These are phyloP conservation scores for Triplophysa bombifrons DNA, from an alignment of 2,797 vertebrate genomes.

Conservation along the genomic window DNA sequence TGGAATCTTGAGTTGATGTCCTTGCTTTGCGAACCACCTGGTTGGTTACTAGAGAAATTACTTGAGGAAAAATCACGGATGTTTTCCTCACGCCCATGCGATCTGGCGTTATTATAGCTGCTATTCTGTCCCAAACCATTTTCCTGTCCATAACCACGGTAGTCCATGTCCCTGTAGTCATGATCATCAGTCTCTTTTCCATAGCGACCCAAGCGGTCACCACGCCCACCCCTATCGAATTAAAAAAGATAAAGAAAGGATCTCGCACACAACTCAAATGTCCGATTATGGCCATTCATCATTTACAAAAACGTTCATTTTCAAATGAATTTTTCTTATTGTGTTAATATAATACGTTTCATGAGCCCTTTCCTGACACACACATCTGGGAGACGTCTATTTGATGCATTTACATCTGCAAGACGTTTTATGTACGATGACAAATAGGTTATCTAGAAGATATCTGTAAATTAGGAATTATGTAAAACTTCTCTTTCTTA, in stretches of 20 bases:
- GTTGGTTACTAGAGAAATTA: slow-evolving; percentile 57
- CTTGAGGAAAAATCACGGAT: slow-evolving; percentile 62
- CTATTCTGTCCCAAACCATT: slow-evolving; percentile 28
- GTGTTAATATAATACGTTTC: no score
- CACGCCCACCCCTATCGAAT: slow-evolving; percentile 79
- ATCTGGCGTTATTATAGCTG: slow-evolving; percentile 48
- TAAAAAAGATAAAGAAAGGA: neutral
- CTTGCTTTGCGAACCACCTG: slow-evolving; percentile 59
- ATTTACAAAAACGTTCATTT: no score
- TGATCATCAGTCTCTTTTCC: slow-evolving; percentile 79
- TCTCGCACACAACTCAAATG: no score
- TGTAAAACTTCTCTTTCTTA: no score
- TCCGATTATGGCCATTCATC: no score
- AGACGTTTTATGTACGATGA: no score
- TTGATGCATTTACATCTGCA: no score
- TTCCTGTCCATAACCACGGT: slow-evolving; percentile 79
- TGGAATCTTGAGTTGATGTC: slow-evolving; percentile 56
- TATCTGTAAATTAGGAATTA: no score
- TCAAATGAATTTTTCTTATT: no score
- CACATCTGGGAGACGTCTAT: no score
- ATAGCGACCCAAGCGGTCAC: slow-evolving; percentile 87
- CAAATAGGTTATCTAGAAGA: no score
- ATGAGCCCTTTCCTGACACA: no score
- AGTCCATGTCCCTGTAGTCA: slow-evolving; percentile 90
- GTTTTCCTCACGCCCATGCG: slow-evolving; percentile 56